phyloP scores from a whole-genome alignment of 2,797 vertebrate species.

The Spondyliosoma cantharus region DNA sequence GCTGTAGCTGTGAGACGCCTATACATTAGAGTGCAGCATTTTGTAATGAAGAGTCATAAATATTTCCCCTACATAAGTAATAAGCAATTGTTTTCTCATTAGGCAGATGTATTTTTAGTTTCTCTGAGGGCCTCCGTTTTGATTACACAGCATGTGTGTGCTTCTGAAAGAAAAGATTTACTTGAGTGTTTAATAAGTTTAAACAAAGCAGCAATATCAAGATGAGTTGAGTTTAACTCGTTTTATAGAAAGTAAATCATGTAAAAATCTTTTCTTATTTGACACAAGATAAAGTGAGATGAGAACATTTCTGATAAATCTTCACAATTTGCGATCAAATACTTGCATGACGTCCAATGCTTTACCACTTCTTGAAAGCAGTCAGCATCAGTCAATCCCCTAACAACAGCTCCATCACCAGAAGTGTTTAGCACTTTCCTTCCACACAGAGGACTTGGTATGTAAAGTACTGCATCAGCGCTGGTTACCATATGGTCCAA shows the following conservation, averaged over 20 bases:
- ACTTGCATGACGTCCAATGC: not conserved
- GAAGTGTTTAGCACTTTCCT: conserved; percentile 37
- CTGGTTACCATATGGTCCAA: conserved; percentile 64
- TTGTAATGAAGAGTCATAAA: conserved; percentile 62
- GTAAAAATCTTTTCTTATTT: not conserved
- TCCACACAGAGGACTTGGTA: conserved; percentile 47
- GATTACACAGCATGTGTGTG: conserved; percentile 34
- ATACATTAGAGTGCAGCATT: conserved; percentile 50
- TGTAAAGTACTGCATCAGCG: conserved; percentile 61
- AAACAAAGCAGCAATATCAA: conserved; percentile 18
- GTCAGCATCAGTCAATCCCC: not conserved
- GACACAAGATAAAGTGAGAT: not conserved
- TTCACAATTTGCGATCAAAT: not conserved
- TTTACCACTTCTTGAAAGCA: not conserved
- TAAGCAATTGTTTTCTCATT: conserved; percentile 63
- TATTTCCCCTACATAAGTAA: conserved; percentile 47
- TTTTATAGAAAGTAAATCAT: conserved; percentile 2
- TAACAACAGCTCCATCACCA: conserved; percentile 29
- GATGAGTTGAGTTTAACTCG: not conserved
- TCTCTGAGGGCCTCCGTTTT: conserved; percentile 31
- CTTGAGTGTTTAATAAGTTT: not conserved
- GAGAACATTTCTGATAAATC: not conserved
- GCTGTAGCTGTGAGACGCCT: conserved; percentile 33
- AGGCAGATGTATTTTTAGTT: conserved; percentile 49
- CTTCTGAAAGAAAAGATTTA: conserved; percentile 17